Base-by-base conservation (phyloP, 2,113 vertebrate genomes). In the Larimichthys crocea region DNA sequence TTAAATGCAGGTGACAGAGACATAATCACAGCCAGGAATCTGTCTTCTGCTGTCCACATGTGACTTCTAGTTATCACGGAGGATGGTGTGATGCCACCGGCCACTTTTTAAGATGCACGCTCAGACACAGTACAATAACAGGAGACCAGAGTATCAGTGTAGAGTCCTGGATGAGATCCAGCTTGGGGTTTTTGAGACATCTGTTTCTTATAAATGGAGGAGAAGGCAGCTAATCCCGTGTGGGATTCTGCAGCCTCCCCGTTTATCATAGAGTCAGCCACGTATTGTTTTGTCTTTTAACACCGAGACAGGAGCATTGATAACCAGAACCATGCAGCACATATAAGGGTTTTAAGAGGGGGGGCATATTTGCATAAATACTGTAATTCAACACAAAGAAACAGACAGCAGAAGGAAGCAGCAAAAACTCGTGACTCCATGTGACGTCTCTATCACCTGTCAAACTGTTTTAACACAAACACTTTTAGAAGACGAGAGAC, bases 161-260 rank as follows among this genome's bases (percentile, higher is more conserved):
- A 66, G 66, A 69, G 68, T 52, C 70, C 85, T 78, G 89, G 85
- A 74, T 1, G 1, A 15, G 60, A 48, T 70, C 85, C 87, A 84
- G 74, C 26, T 66, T 0, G 26, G 26, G 35, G 7, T 40, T 74
- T 82, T 44, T 52, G 76, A 83, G 73, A 84, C 85, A 88, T 88
- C 83, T 80, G 78, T 55, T 86, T 74, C 56, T 72, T 57, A 8
- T 71, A 71, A 89, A 74, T 69, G 70, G 40, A 60, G 59, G 46
- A 60, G 55, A 53, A 72, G 56, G 76, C 35, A 9, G 64, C 14
- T 64, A 75, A 82, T 81, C 73, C 77, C 62, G 73, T 60, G 81
- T 84, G 84, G 79, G 76, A 71, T 62, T 56, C 61, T 84, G 64
- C 80, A 77, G 68, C 49, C 60, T 68, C 64, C 70, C n/a, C 15